These are phyloP conservation scores for Lepidothrix coronata DNA, from an alignment of 2,113 vertebrate species.

Conservation along the genomic window DNA sequence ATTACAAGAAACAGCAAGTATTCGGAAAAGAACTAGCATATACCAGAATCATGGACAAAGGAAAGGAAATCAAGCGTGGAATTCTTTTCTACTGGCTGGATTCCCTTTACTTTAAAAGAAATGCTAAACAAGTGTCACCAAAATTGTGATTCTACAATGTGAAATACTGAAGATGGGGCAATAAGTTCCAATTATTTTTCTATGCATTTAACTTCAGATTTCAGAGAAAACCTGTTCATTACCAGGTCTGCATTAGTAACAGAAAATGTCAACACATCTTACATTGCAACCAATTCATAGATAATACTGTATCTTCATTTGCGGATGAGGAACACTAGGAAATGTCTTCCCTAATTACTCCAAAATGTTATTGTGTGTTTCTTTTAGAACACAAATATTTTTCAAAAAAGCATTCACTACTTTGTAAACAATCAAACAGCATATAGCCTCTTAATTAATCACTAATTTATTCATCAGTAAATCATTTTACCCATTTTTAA, in stretches of 20 bases:
- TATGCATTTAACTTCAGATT: neutral
- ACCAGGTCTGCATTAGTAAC: neutral
- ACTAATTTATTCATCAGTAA: constrained; percentile 38
- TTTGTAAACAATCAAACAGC: constrained; percentile 21
- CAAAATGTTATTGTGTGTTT: neutral
- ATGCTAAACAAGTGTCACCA: neutral
- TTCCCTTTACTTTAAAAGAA: neutral
- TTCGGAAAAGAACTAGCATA: neutral
- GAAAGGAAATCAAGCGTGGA: neutral
- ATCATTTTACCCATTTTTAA: constrained; percentile 40
- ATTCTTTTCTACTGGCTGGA: neutral
- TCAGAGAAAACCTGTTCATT: neutral
- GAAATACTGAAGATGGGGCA: neutral
- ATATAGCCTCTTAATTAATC: constrained; percentile 3
- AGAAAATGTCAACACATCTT: neutral
- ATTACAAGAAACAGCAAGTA: neutral
- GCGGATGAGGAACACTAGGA: neutral
- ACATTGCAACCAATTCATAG: neutral
- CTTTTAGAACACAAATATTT: neutral
- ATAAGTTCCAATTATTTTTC: neutral
- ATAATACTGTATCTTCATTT: neutral
- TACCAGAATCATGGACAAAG: neutral
- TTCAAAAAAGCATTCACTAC: constrained; percentile 6
- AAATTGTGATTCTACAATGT: neutral
- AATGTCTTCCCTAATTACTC: neutral